Base-by-base conservation (phyloP, 1,140 invertebrate species). In the Octopus sinensis region DNA sequence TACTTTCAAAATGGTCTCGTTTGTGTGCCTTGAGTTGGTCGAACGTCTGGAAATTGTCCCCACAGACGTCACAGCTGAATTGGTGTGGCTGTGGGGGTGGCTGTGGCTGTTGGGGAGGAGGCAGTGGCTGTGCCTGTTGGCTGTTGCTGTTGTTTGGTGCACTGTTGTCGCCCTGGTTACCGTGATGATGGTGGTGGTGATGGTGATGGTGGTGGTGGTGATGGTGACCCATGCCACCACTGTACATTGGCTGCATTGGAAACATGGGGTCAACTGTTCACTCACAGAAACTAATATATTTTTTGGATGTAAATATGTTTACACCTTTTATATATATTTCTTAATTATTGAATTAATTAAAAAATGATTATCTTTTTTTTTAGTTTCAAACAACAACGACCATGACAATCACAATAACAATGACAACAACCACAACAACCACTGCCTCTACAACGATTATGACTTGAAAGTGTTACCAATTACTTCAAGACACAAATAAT, bases 151-250 rank as follows among this genome's bases (percentile, higher is more conserved):
- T 62, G 56, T 12, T 17, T 62, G 56, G 9, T 73, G 4, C 68
- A n/a, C 68, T 73, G 13, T 73, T 13, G 13, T 73, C 17, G 68
- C 68, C 68, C 30, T 23, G 17, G 30, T 73, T 73, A 73, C 68
- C 68, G 30, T 23, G 17, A 73, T 73, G 68, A 73, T 73, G 68
- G 7, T 73, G 68, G 68, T 73, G 68, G 68, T 73, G 68, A 17
- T 73, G 68, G 30, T 73, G 68, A 73, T 73, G 68, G 68, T 73
- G 68, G 17, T 23, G 17, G 68, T 73, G 68, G 68, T 73, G 68
- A 17, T 73, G 68, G 68, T 23, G 17, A 13, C 17, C 30, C 5
- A 13, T 23, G 30, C 68, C 30, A 5, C 68, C 68, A 73, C 68
- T 17, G 68, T 73, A 73, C 68, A 73, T 73, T 6, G 68, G 68